phyloP scores from a whole-genome alignment of 1,140 invertebrate species.

The Drosophila trapezifrons region DNA sequence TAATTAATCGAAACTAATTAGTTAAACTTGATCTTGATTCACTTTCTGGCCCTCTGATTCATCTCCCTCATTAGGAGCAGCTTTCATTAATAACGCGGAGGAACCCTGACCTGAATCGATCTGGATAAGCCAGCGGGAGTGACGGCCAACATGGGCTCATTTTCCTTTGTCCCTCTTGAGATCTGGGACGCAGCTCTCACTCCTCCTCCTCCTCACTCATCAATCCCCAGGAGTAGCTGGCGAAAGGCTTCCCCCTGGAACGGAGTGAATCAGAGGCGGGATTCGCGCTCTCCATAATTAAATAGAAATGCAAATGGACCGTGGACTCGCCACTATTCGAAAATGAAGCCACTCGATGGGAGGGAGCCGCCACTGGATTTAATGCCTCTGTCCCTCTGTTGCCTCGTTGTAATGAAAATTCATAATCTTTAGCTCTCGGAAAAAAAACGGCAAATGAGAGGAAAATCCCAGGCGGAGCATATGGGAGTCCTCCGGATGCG shows the following conservation, averaged over 20 bases:
- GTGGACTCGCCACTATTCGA: conserved; percentile 7
- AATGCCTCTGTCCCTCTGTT: conserved; percentile 13
- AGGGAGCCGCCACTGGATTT: background rate
- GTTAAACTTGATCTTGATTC: conserved; percentile 1
- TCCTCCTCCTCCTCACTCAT: background rate
- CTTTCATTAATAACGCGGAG: conserved; percentile 30
- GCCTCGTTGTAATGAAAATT: conserved; percentile 71
- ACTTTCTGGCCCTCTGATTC: conserved; percentile 18
- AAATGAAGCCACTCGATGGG: conserved; percentile 42
- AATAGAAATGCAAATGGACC: conserved; percentile 32
- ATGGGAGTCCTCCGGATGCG: conserved; percentile 41
- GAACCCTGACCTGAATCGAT: conserved; percentile 42
- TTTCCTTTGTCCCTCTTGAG: conserved; percentile 12
- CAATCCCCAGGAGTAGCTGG: background rate
- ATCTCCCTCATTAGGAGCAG: conserved; percentile 30
- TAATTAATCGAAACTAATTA: conserved; percentile 6
- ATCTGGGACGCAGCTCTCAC: conserved; percentile 7
- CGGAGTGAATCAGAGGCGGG: background rate
- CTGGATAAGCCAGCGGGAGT: conserved; percentile 26
- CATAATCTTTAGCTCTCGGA: conserved; percentile 55
- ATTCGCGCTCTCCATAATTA: conserved; percentile 18
- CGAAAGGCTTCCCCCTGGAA: conserved; percentile 21
- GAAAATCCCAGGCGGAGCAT: conserved; percentile 52
- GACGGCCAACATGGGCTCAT: background rate
- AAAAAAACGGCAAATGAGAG: conserved; percentile 14